phyloP scores from a whole-genome alignment of 2,797 vertebrate genomes.

The Bovichtus diacanthus region DNA sequence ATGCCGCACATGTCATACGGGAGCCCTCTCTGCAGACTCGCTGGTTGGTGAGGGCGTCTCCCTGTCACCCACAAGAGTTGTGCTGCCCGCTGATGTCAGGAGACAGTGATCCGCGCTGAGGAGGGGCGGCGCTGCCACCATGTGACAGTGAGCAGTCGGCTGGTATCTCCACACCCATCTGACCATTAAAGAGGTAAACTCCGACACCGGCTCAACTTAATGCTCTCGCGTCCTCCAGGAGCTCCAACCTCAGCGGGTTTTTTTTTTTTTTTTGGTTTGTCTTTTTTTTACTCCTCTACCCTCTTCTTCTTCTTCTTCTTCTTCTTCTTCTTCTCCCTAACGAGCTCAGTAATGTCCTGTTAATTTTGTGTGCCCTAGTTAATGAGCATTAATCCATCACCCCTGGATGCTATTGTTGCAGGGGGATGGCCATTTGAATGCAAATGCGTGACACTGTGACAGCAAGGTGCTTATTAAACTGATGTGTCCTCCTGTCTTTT shows the following conservation, averaged over 20 bases:
- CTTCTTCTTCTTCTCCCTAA: conserved; percentile 69
- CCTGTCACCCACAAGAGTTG: conserved; percentile 87
- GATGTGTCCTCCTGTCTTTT: conserved; percentile 91
- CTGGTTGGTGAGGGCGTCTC: conserved; percentile 77
- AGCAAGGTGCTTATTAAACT: conserved; percentile 94
- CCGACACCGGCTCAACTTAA: conserved; percentile 59
- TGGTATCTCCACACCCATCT: conserved; percentile 86
- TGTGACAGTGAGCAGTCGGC: conserved; percentile 90
- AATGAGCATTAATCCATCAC: conserved; percentile 95
- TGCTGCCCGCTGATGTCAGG: conserved; percentile 92
- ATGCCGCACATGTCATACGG: not conserved
- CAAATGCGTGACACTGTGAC: conserved; percentile 91
- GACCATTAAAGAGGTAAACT: conserved; percentile 86
- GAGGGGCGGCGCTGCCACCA: conserved; percentile 89
- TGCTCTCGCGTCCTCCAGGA: conserved; percentile 21
- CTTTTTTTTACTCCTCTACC: conserved; percentile 14
- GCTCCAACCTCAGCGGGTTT: conserved; percentile 21
- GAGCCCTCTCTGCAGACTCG: not conserved
- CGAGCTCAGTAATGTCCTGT: conserved; percentile 87
- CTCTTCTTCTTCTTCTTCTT: not conserved
- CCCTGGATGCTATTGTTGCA: conserved; percentile 93
- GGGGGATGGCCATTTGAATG: conserved; percentile 91
- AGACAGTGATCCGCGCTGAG: conserved; percentile 89
- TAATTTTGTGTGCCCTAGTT: conserved; percentile 89
- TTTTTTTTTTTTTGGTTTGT: conserved; percentile 41